phyloP scores from a whole-genome alignment of 2,888 invertebrate genomes.

The Rosalia funebris region DNA sequence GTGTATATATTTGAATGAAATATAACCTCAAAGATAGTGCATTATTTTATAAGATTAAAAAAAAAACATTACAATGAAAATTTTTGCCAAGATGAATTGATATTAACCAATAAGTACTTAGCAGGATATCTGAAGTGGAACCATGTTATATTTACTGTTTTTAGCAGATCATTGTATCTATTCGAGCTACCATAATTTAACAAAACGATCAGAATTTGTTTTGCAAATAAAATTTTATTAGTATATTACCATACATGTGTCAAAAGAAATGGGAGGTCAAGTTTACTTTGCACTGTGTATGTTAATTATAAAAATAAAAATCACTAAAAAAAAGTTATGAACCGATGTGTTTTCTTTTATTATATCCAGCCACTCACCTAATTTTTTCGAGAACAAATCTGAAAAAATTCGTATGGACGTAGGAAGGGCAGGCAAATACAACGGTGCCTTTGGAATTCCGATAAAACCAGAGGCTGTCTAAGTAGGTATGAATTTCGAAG shows the following conservation, averaged over 20 bases:
- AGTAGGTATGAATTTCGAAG: too few relatives aligned
- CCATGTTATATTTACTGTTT: conserved; percentile 29
- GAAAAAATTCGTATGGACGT: too few relatives aligned
- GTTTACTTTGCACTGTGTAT: conserved; percentile 42
- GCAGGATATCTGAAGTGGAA: conserved; percentile 26
- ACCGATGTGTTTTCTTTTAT: conserved; percentile 1
- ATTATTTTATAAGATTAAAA: conserved; percentile 39
- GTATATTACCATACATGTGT: conserved; percentile 34
- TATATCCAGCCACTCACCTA: background rate
- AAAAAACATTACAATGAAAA: conserved; percentile 23
- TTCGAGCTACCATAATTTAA: conserved; percentile 26
- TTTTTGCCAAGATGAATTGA: conserved; percentile 32
- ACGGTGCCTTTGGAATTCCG: too few relatives aligned
- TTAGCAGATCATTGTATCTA: conserved; percentile 26
- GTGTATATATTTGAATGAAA: conserved; percentile 41
- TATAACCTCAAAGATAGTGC: conserved; percentile 37
- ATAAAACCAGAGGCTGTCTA: too few relatives aligned
- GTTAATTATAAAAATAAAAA: conserved; percentile 43
- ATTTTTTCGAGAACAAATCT: background rate
- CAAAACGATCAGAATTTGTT: conserved; percentile 18
- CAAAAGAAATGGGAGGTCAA: conserved; percentile 30
- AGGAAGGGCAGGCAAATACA: too few relatives aligned
- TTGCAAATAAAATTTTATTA: conserved; percentile 26
- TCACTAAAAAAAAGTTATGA: conserved; percentile 27
- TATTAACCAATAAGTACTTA: conserved; percentile 34